Conservation (phyloP, 2,888 invertebrate genomes). For the Drosophila colorata region DNA sequence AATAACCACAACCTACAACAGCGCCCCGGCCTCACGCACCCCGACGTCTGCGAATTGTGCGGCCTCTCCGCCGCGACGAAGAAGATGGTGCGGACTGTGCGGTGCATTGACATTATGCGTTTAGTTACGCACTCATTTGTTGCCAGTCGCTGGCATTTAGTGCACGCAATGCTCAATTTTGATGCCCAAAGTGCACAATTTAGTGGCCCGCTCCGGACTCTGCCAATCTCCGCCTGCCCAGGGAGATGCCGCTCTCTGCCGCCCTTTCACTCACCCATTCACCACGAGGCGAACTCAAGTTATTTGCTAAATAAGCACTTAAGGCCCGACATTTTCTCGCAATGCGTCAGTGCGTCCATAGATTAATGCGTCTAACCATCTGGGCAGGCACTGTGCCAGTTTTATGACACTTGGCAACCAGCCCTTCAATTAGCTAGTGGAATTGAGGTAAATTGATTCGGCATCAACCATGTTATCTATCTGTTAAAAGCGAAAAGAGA, state of each 20-base stretch:
- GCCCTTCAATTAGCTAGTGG: constrained; percentile 17
- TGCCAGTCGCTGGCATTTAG: constrained; percentile 47
- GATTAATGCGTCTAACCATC: constrained; percentile 41
- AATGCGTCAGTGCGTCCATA: constrained; percentile 68
- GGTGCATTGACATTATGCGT: constrained; percentile 72
- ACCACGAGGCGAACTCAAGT: constrained; percentile 24
- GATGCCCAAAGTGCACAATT: constrained; percentile 67
- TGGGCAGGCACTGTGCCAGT: constrained; percentile 46
- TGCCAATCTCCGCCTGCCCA: constrained; percentile 1
- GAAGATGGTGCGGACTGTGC: not conserved
- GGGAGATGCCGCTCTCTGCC: no score
- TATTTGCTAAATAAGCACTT: constrained; percentile 67
- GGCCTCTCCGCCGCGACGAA: no score
- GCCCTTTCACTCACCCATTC: constrained; percentile 1
- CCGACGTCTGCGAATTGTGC: constrained; percentile 1
- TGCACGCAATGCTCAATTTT: constrained; percentile 71
- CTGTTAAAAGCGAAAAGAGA: not conserved
- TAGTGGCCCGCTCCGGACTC: constrained; percentile 41
- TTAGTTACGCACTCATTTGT: constrained; percentile 75
- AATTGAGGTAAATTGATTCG: constrained; percentile 21
- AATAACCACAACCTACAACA: constrained; percentile 14
- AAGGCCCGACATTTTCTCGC: constrained; percentile 36
- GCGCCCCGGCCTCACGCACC: constrained; percentile 43
- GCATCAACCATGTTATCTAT: not conserved
- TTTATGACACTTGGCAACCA: constrained; percentile 52